Evolutionary conservation across 2,888 invertebrate species (phyloP), one percentile per base, ranked within the genome.

Genomic region (Melanostoma mellinum): DNA sequence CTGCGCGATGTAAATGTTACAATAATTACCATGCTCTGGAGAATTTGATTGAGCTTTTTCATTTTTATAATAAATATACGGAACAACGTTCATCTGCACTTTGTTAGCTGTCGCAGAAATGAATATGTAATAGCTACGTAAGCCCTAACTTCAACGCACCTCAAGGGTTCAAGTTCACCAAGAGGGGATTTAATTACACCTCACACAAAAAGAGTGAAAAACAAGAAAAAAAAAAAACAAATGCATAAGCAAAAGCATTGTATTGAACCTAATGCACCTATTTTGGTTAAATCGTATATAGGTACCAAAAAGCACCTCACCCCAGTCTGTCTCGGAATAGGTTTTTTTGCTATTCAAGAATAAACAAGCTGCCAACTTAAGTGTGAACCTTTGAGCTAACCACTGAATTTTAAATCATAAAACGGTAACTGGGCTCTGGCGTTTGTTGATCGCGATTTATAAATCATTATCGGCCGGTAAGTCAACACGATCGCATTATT

Each of bases 391-490:
- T 50, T 63, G 50, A 63, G 38, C 50, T 63, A 10, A 4, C 63
- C 36, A 38, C 4, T 6, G 68, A 58, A 69, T 68, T 56, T 38
- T 32, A 52, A 44, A 44, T 32, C n/a, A 53, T 35, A 60, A 60
- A 53, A 35, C 58, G 33, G 35, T 55, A 20, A 40, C 36, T 52
- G 56, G 56, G 79, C 63, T 48, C 61, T 36, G 63, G 61, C 52
- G 52, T 20, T 82, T 35, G 38, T n/a, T 32, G 77, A 55, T 52
- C 65, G 35, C 6, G 40, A 20, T 65, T 63, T 65, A 53, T 58
- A 60, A 56, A 44, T 84, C 84, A 84, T 67, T 84, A 48, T 75
- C 50, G 60, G 53, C 65, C 79, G 79, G 74, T 60, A 60, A 71
- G 61, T 67, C 79, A 67, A 71, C 69, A 60, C 52, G 77, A 73